Evolutionary conservation across 2,113 vertebrate genomes (phyloP).

Genomic region (Heloderma charlesbogerti): DNA sequence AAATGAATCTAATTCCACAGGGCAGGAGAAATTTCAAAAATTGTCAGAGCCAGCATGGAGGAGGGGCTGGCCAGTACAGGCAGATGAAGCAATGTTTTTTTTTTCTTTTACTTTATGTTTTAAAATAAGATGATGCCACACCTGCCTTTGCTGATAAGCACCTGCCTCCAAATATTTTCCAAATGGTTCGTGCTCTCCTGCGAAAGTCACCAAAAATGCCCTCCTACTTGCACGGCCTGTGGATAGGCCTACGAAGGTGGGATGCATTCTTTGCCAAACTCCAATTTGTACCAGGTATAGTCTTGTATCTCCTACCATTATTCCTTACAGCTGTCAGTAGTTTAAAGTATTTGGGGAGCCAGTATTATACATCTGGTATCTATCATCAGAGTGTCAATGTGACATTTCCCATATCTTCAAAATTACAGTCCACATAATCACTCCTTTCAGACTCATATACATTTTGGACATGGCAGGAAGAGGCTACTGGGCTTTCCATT

Average conservation of each 20-base stretch:
- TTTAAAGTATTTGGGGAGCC: background rate
- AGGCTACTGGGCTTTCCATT: background rate
- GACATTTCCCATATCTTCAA: background rate
- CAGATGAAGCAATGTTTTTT: background rate
- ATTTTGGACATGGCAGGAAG: background rate
- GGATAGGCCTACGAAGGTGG: background rate
- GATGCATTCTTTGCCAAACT: background rate
- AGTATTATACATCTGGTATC: background rate
- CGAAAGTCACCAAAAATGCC: background rate
- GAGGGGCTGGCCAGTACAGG: background rate
- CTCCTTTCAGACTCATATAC: background rate
- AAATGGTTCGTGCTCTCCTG: background rate
- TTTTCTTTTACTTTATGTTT: background rate
- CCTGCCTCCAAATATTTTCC: no score
- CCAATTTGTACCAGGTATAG: background rate
- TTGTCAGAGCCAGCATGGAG: background rate
- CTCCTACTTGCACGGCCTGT: background rate
- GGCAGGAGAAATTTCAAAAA: background rate
- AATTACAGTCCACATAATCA: background rate
- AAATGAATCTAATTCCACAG: background rate
- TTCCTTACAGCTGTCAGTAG: background rate
- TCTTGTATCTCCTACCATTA: background rate
- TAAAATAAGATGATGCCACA: background rate
- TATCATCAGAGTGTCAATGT: background rate
- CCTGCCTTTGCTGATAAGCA: background rate